Percentiles rank a stretch among this genome's conserved stretches.
Evolutionary conservation across 1,140 invertebrate species (phyloP).

Genomic region (Sarcophaga peregrina): DNA sequence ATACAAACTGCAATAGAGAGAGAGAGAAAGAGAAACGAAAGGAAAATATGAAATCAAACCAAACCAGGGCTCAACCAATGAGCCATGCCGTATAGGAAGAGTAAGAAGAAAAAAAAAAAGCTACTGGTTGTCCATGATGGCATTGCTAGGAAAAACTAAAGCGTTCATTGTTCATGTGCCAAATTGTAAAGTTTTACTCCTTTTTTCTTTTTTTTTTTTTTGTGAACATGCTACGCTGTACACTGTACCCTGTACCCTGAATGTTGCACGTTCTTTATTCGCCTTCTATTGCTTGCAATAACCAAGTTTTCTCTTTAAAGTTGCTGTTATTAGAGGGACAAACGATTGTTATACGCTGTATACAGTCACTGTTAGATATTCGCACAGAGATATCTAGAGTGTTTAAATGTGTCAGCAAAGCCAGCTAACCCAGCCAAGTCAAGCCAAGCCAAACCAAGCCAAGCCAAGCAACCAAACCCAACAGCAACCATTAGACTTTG

Average conservation of each 20-base stretch:
- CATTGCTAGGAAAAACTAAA: background rate
- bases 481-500: no score
- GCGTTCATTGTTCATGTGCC: constrained; percentile 28
- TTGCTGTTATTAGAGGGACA: background rate
- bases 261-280: no score
- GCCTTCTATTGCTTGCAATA: background rate
- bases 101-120: background rate
- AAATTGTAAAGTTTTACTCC: constrained; percentile 26
- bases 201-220: constrained; percentile 8
- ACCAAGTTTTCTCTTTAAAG: constrained; percentile 16
- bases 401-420: constrained; percentile 33
- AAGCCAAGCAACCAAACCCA: background rate
- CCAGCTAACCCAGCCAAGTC: background rate
- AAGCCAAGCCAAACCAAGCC: no score
- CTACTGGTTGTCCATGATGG: background rate
- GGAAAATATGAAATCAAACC: background rate
- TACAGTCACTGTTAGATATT: background rate
- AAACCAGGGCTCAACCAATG: background rate
- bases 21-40: background rate
- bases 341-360: background rate
- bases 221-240: background rate
- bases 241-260: background rate
- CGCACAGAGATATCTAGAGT: background rate
- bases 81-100: background rate
- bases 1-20: constrained; percentile 13